These are phyloP conservation scores for Pseudochaenichthys georgianus DNA, from an alignment of 2,797 vertebrate genomes.

Conservation along the genomic window DNA sequence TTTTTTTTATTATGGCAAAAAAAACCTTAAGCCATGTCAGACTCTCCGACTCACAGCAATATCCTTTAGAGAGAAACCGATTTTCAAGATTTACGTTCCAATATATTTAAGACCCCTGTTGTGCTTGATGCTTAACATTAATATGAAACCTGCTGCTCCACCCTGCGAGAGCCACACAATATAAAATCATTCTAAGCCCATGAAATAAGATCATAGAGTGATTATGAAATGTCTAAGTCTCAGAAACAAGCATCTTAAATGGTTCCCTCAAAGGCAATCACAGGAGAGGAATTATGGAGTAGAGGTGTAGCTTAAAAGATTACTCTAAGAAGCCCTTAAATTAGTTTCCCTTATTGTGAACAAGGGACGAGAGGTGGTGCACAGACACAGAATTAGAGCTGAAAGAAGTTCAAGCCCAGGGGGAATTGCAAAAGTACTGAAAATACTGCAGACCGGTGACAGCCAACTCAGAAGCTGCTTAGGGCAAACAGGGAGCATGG, in stretches of 20 bases:
- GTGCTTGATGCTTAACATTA: conserved; percentile 15
- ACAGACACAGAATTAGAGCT: conserved; percentile 56
- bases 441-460: conserved; percentile 45
- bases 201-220: conserved; percentile 64
- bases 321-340: conserved; percentile 66
- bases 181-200: conserved; percentile 42
- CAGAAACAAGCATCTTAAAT: conserved; percentile 68
- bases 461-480: conserved; percentile 26
- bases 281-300: conserved; percentile 65
- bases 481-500: conserved; percentile 31
- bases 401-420: conserved; percentile 33
- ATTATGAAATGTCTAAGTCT: conserved; percentile 71
- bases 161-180: conserved; percentile 7
- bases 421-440: conserved; percentile 37
- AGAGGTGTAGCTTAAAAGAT: conserved; percentile 79
- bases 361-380: conserved; percentile 51
- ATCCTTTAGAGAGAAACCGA: background rate
- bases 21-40: background rate
- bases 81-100: conserved; percentile 19
- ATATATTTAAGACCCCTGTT: background rate
- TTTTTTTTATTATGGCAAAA: too few species aligned
- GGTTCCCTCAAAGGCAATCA: conserved; percentile 62
- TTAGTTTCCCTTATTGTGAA: conserved; percentile 68
- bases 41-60: background rate
- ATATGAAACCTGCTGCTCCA: conserved; percentile 20